Conservation (phyloP, 2,797 vertebrate genomes). For the Tenualosa thibaudeaui region DNA sequence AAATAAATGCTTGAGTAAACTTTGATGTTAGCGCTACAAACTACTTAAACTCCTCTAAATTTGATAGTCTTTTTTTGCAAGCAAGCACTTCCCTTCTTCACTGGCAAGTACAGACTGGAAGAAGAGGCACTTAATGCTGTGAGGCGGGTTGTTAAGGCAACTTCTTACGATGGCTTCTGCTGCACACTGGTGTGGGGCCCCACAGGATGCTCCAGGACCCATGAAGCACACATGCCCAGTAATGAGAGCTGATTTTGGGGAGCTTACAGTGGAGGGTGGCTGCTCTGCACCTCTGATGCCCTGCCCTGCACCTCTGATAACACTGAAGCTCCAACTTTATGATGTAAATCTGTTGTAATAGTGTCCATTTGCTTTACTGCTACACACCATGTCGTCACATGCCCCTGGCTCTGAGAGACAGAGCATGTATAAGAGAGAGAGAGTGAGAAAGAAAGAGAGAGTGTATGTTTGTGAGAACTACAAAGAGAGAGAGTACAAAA, state of each 20-base stretch:
- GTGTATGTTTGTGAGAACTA: not conserved
- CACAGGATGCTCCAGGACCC: not conserved
- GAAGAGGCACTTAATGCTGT: not conserved
- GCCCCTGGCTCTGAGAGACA: not conserved
- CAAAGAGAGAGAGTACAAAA: not conserved
- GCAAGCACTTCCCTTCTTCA: not conserved
- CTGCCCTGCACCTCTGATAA: not conserved
- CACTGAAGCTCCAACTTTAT: conserved; percentile 24
- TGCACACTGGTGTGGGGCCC: not conserved
- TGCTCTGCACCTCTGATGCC: not conserved
- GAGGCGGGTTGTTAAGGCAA: not conserved
- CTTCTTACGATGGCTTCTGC: not conserved
- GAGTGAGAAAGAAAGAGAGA: not conserved
- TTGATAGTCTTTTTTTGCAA: not conserved
- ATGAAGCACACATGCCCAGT: not conserved
- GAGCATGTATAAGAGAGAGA: not conserved
- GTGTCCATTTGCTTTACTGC: conserved; percentile 36
- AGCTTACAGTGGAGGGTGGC: not conserved
- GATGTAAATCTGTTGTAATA: conserved; percentile 50
- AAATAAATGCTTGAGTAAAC: not conserved
- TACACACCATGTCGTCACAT: not conserved
- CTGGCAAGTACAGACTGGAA: not conserved
- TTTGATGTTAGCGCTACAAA: not conserved
- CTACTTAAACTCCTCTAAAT: not conserved
- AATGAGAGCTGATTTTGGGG: conserved; percentile 14